Base-by-base conservation (phyloP, 2,797 vertebrate genomes). In the Psittacula derbiana region DNA sequence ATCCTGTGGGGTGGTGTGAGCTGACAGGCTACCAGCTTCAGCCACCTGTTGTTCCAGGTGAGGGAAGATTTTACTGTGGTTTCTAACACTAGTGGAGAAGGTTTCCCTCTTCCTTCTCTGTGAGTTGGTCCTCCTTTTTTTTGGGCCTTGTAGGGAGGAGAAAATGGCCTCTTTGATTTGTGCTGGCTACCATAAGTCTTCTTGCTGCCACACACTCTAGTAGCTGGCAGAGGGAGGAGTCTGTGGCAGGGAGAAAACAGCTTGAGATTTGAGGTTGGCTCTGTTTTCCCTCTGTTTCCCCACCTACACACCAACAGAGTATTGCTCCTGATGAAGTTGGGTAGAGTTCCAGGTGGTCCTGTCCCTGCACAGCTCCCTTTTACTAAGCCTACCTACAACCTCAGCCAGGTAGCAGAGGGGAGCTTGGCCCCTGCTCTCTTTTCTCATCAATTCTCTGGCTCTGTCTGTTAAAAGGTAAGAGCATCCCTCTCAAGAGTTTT, bases 1-100 rank as follows among this genome's bases (percentile, higher is more conserved):
- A 99, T 97, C 99, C 99, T 0, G 98, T 99, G 4, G 99, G 99
- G 85, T 99, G 99, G 99, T 99, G 99, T 14, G 99, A 99, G 92
- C 98, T 99, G 81, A 98, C 98, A 5, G 98, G 98, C 84, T 99
- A 99, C 96, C 98, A 98, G 97, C 98, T 99, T 41, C 99, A 99
- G 93, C 98, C 98, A 0, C 99, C 99, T 1, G 98, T 99, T 57
- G 98, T 98, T 67, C 97, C 98, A 82, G 98, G 99, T 99, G 90
- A 95, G 93, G 65, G 62, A 73, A 70, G 38, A 16, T 47, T 44
- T 71, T 74, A 15, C 58, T 55, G 38, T 71, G 53, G 43, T 70
- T 88, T 93, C 20, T 47, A 55, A 64, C 0, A 7, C 43, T 61
- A 64, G 76, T 94, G 67, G 52, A 41, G 50, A 80, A 87, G 62